These are phyloP conservation scores for Valencia hispanica DNA, from an alignment of 2,797 vertebrate species.

Conservation along the genomic window DNA sequence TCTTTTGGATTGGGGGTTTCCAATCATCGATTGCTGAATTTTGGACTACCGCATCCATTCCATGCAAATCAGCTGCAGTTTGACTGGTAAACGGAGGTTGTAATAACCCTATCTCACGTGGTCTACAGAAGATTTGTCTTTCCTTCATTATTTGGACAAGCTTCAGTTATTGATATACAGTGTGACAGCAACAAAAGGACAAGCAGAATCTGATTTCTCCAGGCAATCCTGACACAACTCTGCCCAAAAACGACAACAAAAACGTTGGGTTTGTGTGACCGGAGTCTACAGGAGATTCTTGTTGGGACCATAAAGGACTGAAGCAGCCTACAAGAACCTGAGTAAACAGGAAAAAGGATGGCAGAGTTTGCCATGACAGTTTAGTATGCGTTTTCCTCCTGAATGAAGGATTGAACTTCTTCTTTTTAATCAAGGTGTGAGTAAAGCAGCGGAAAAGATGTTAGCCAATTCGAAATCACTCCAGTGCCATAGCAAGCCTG, in stretches of 20 bases:
- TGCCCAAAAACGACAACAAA: conserved; percentile 28
- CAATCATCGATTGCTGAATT: conserved; percentile 23
- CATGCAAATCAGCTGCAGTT: conserved; percentile 30
- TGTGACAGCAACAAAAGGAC: conserved; percentile 12
- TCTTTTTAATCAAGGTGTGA: conserved; percentile 46
- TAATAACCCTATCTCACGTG: conserved; percentile 11
- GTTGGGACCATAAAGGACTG: conserved; percentile 33
- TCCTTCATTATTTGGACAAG: conserved; percentile 19
- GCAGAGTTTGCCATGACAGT: conserved; percentile 27
- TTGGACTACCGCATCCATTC: conserved; percentile 12
- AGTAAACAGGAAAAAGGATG: conserved; percentile 12
- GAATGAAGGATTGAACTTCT: conserved; percentile 46
- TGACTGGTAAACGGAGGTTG: conserved; percentile 15
- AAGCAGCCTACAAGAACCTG: conserved; percentile 22
- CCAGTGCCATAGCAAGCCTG: conserved; percentile 57
- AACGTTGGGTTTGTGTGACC: conserved; percentile 2
- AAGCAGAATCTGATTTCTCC: conserved; percentile 25
- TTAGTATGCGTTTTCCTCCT: not conserved
- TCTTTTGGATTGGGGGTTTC: conserved; percentile 32
- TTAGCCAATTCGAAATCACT: conserved; percentile 48
- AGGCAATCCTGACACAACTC: conserved; percentile 15
- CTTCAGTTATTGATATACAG: conserved; percentile 11
- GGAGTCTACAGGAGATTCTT: conserved; percentile 28
- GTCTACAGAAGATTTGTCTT: conserved; percentile 16
- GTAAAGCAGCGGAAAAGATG: conserved; percentile 38